Evolutionary conservation across 2,113 vertebrate species (phyloP), one percentile per base, ranked within the genome.

Genomic region (Henicopernis longicauda): DNA sequence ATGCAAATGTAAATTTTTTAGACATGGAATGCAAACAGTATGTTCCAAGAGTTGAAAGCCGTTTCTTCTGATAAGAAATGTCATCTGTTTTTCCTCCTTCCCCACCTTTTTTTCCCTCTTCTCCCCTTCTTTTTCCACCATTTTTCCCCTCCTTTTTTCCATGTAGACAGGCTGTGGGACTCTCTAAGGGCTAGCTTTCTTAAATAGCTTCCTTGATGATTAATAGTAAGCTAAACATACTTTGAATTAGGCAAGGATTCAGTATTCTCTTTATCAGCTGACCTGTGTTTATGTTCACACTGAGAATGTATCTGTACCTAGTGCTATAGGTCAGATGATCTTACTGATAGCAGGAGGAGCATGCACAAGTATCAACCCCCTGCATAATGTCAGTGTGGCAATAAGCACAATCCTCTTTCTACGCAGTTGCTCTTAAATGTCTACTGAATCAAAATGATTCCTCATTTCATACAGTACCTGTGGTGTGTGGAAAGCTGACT

Each of bases 51-150:
- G 19, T 36, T 3, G 3, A 76, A 94, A 82, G 23, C 14, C 5
- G 3, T 36, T 92, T 59, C 19, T 93, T 65, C 44, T 2, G 2
- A 63, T 59, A 50, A 80, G 32, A 90, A 77, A 72, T n/a, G 21
- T 20, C 20, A 44, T 49, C 38, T 80, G 18, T 19, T 90, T 94
- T 81, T 61, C 36, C 6, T 73, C 49, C 32, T 83, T 90, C 23
- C 13, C 10, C 12, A 19, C 11, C 2, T 25, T 69, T 62, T 15
- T 14, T 4, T 1, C 2, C 4, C 1, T 0, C 12, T 81, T 73
- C 45, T 18, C 27, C 29, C 11, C 11, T 62, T 13, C 6, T 73
- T 0, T 82, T 52, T 52, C 50, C 50, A 52, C 26, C 50, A 16
- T 27, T 52, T 52, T 27, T 9, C 50, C 50, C 22, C 5, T 52